Evolutionary conservation across 1,140 invertebrate species (phyloP).

Genomic region (Macrocentrus cingulum): DNA sequence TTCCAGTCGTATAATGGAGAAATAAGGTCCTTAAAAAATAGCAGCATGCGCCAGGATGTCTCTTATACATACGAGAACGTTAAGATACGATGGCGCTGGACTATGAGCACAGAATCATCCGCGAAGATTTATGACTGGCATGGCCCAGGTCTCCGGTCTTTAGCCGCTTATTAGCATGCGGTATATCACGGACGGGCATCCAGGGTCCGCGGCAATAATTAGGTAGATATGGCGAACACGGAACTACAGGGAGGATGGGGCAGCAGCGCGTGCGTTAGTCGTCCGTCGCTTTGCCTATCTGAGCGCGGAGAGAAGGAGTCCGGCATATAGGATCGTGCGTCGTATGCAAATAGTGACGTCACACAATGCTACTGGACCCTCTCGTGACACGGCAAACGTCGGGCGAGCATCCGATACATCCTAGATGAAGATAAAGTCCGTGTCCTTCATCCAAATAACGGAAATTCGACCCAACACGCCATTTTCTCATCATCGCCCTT

Average conservation of each 20-base stretch:
- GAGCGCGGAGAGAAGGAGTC: constrained; percentile 31
- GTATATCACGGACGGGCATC: constrained; percentile 54
- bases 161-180: constrained; percentile 62
- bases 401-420: neutral
- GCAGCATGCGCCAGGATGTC: too few species aligned
- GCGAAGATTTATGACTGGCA: constrained; percentile 54
- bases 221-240: constrained; percentile 58
- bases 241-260: constrained; percentile 28
- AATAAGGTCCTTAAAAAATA: too few species aligned
- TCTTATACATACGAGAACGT: too few species aligned
- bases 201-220: constrained; percentile 57
- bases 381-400: neutral
- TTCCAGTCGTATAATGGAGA: too few species aligned
- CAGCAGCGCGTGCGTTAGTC: constrained; percentile 3
- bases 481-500: neutral
- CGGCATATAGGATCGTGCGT: constrained; percentile 38
- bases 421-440: neutral
- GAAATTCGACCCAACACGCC: neutral
- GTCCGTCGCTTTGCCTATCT: constrained; percentile 29
- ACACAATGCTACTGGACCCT: constrained; percentile 45
- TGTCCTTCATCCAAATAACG: too few species aligned
- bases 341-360: constrained; percentile 59
- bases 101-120: constrained; percentile 44
- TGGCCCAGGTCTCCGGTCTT: constrained; percentile 55
- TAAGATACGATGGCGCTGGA: too few species aligned